Base-by-base conservation (phyloP, 2,113 vertebrate species). In the Hystrix cristata region DNA sequence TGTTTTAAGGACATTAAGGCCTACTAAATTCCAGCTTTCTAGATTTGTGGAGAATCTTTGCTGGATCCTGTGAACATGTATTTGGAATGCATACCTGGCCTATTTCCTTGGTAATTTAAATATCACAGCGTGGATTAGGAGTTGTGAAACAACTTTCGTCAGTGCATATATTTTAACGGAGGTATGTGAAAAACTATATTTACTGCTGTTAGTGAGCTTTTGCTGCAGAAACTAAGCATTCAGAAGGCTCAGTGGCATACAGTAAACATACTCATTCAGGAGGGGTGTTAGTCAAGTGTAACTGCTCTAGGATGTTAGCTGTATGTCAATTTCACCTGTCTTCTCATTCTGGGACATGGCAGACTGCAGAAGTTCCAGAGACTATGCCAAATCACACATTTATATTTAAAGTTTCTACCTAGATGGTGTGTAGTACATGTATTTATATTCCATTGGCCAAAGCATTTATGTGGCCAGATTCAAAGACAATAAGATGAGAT, bases 321-420 rank as follows among this genome's bases (percentile, higher is more conserved):
- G 55, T 38, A 23, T 38, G 21, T 74, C 16, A 38, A 29, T 29
- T 65, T 29, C 57, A 38, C 19, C 5, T 31, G 46, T 48, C 12
- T 59, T 55, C 46, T 72, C 14, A 59, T 87, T 82, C 27, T 80
- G 64, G 59, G 10, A 53, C 57, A n/a, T 72, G 74, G 71, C 76
- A 82, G 38, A 83, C 85, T 60, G 13, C 46, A 46, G n/a, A 76
- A 92, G 43, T 72, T 57, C 65, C 27, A 57, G 74, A 74, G 19
- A 80, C n/a, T 14, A 62, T 71, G 31, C 8, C 64, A 74, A 15
- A 82, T 71, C 14, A 62, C 38, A 67, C 14, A 62, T 79, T 92
- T 86, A 27, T 60, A 60, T 59, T 83, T 82, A 38, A 92, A 95
- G 48, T 81, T 72, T 64, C 86, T 92, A 31, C 21, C 67, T 60